Conservation (phyloP, 2,113 vertebrate genomes). For the Sinocyclocheilus rhinocerous region DNA sequence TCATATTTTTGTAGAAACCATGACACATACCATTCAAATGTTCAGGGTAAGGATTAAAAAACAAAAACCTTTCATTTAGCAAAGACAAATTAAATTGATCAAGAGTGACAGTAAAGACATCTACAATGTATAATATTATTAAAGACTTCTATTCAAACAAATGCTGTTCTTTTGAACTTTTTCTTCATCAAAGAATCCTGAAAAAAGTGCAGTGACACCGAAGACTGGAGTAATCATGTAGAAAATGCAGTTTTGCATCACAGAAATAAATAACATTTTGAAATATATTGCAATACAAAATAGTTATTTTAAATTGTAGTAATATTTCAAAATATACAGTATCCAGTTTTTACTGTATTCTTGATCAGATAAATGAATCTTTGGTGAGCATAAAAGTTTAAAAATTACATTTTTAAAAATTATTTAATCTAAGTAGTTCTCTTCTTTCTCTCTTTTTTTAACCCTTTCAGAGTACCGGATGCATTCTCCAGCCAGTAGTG, state of each 20-base stretch:
- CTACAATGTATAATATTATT: too few species aligned
- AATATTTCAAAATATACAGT: not conserved
- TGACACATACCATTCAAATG: too few species aligned
- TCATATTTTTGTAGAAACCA: not conserved
- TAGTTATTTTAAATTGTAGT: not conserved
- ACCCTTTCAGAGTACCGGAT: conserved; percentile 81
- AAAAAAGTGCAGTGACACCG: not conserved
- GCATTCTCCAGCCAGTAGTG: conserved; percentile 71
- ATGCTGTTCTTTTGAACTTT: too few species aligned
- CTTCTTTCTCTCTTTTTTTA: not conserved
- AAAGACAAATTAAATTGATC: too few species aligned
- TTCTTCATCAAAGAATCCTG: too few species aligned
- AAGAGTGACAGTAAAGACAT: too few species aligned
- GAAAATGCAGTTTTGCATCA: not conserved
- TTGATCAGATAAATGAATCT: not conserved
- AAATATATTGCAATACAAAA: not conserved
- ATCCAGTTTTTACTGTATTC: not conserved
- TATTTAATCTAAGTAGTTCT: not conserved
- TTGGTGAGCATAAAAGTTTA: not conserved
- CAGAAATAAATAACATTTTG: not conserved
- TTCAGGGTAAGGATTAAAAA: too few species aligned
- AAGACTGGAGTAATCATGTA: not conserved
- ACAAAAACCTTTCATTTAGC: too few species aligned
- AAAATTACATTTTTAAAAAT: not conserved
- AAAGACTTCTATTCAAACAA: too few species aligned